A percentile compares a stretch with the other conserved stretches of the same genome.
phyloP scores from a whole-genome alignment of 2,888 invertebrate species.

The Leptinotarsa juncta region DNA sequence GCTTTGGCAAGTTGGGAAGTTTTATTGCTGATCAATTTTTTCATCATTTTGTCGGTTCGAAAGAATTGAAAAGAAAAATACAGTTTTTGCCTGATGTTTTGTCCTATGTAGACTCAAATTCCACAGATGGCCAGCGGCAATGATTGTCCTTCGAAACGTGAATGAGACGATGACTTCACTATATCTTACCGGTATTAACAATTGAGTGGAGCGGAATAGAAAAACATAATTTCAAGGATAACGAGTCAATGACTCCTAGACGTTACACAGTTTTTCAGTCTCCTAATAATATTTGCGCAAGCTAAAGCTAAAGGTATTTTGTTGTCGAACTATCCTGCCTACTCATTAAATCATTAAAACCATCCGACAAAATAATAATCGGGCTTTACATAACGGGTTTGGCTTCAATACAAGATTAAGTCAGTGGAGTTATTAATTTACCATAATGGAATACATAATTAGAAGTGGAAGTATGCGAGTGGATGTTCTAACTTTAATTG shows the following conservation, averaged over 20 bases:
- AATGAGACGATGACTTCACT: slow-evolving; percentile 8
- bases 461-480: neutral
- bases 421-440: slow-evolving; percentile 21
- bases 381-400: slow-evolving; percentile 33
- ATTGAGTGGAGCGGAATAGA: slow-evolving; percentile 41
- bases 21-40: too few species aligned
- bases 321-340: slow-evolving; percentile 28
- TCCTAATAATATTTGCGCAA: slow-evolving; percentile 24
- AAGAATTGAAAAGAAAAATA: neutral
- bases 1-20: too few species aligned
- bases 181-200: slow-evolving; percentile 15
- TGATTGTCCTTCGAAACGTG: neutral
- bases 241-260: slow-evolving; percentile 52
- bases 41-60: too few species aligned
- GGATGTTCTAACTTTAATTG: neutral
- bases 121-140: neutral
- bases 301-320: slow-evolving; percentile 18
- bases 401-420: slow-evolving; percentile 21
- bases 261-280: slow-evolving; percentile 31
- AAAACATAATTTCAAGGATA: slow-evolving; percentile 51
- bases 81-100: neutral
- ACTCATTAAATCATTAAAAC: slow-evolving; percentile 28
- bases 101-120: neutral
- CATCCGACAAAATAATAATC: slow-evolving; percentile 24
- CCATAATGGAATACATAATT: slow-evolving; percentile 21